These are phyloP conservation scores for Acleris literana DNA, from an alignment of 2,888 invertebrate genomes.

Conservation along the genomic window DNA sequence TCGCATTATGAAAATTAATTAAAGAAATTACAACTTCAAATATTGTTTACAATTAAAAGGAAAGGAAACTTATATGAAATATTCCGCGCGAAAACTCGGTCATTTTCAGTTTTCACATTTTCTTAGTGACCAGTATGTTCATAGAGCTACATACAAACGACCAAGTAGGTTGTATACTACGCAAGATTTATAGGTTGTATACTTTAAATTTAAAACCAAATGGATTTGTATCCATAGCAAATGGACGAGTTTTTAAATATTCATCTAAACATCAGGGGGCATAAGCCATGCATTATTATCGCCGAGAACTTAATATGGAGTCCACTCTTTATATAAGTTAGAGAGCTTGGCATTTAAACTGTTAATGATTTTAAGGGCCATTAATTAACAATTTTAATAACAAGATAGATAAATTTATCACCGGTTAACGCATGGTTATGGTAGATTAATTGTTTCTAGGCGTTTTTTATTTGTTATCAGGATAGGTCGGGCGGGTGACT, in stretches of 20 bases:
- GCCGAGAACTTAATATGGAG: no score
- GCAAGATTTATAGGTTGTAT: no score
- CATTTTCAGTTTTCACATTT: not conserved
- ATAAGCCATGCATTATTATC: not conserved
- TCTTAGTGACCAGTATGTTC: not conserved
- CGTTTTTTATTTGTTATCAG: constrained; percentile 32
- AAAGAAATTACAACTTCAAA: no score
- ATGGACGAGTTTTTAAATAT: not conserved
- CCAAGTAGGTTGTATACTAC: no score
- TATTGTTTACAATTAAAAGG: no score
- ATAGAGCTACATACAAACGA: no score
- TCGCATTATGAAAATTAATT: no score
- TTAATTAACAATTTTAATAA: constrained; percentile 58
- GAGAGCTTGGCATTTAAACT: not conserved
- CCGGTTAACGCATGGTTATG: constrained; percentile 33
- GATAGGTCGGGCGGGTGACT: constrained; percentile 25
- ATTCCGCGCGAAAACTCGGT: not conserved
- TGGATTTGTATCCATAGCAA: no score
- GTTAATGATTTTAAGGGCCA: constrained; percentile 26
- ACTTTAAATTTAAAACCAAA: no score
- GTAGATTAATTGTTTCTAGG: constrained; percentile 50
- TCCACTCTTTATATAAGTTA: not conserved
- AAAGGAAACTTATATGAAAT: not conserved
- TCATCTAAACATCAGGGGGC: constrained; percentile 13
- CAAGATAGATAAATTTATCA: constrained; percentile 50